These are phyloP conservation scores for Tor tambroides DNA, from an alignment of 2,113 vertebrate species.

Conservation along the genomic window DNA sequence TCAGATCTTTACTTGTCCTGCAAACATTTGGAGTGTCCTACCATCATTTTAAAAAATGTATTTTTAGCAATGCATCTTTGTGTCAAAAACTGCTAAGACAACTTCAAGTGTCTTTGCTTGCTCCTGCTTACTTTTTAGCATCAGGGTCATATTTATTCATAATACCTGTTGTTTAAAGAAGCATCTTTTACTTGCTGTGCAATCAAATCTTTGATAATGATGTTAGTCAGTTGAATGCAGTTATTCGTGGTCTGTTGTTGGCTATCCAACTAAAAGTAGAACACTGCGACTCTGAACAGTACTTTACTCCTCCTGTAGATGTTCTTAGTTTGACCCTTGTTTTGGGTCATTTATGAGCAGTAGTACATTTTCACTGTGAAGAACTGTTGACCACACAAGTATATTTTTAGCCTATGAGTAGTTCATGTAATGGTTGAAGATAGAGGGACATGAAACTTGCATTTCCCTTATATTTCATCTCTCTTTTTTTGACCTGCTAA, in stretches of 20 bases:
- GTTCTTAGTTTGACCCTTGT: neutral
- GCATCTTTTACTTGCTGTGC: neutral
- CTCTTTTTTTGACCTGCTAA: constrained; percentile 16
- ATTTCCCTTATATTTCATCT: constrained; percentile 17
- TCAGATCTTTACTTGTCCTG: neutral
- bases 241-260: neutral
- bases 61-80: neutral
- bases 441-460: constrained; percentile 10
- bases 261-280: neutral
- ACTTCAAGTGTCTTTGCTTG: neutral
- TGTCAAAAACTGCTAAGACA: neutral
- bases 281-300: neutral
- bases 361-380: neutral
- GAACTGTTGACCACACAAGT: neutral
- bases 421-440: constrained; percentile 18
- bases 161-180: neutral
- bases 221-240: neutral
- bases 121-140: neutral
- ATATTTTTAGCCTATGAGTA: constrained; percentile 9
- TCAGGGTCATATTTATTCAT: neutral
- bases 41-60: neutral
- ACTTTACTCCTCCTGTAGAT: neutral
- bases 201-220: too few species aligned
- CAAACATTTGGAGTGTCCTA: neutral
- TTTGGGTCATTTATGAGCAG: neutral